phyloP scores from a whole-genome alignment of 2,888 invertebrate genomes.

The Drosophila meridiana region DNA sequence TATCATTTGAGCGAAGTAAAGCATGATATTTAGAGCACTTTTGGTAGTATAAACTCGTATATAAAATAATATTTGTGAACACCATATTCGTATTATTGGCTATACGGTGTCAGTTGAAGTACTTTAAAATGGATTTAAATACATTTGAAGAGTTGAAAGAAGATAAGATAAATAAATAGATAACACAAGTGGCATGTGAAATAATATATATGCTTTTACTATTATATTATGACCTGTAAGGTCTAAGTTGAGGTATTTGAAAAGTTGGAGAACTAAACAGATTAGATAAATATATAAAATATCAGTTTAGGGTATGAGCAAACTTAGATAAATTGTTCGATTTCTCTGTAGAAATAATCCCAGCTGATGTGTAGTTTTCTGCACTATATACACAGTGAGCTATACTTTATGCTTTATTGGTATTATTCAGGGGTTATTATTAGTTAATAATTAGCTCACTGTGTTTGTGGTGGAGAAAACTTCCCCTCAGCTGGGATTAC shows the following conservation, averaged over 20 bases:
- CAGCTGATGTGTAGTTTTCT: no score
- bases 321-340: neutral
- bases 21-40: neutral
- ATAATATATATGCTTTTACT: neutral
- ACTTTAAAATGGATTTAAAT: neutral
- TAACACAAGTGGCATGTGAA: neutral
- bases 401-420: neutral
- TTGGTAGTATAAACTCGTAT: neutral
- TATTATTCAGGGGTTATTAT: neutral
- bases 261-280: neutral
- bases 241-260: neutral
- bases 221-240: neutral
- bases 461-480: neutral
- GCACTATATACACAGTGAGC: no score
- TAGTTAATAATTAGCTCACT: neutral
- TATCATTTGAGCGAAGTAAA: slow-evolving; percentile 3
- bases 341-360: neutral
- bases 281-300: neutral
- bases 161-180: slow-evolving; percentile 8
- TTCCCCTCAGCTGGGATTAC: no score
- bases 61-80: neutral
- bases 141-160: neutral
- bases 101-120: neutral
- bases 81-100: slow-evolving; percentile 1
- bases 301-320: neutral